Base-by-base conservation (phyloP, 1,140 invertebrate genomes). In the Chironomus striatipennis region DNA sequence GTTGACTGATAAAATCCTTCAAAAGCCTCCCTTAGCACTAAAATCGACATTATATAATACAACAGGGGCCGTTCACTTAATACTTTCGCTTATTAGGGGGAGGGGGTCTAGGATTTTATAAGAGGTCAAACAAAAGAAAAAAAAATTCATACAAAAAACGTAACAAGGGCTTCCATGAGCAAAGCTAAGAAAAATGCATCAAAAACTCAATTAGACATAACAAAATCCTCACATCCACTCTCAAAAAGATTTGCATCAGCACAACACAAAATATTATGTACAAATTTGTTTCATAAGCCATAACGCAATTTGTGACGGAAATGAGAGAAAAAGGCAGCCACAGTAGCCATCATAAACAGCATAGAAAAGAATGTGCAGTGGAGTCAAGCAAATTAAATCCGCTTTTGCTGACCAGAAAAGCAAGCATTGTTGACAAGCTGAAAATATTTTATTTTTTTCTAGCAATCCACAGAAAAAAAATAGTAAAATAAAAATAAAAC, bases 251-350 rank as follows among this genome's bases (percentile, higher is more conserved):
- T n/a, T n/a, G 5, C 24, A 34, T 34, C 24, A 2, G 24, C 24
- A 34, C 24, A 2, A 34, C 24, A 34, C 47, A 57, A n/a, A 57
- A n/a, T n/a, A 15, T n/a, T 10, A 57, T 57, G 47, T n/a, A 57
- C 12, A 57, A 57, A 57, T 15, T 57, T 34, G 24, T n/a, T 57
- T 57, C 47, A 57, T 15, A 57, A 57, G n/a, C 47, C 47, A 57
- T 57, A 57, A 57, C 47, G 47, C 47, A 57, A 57, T 57, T 57
- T 57, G 47, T 57, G 47, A 57, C 47, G 47, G 47, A 57, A 57
- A 57, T 57, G 47, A 57, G 12, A 57, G 47, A 57, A 57, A 57
- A 57, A 57, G 24, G 47, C 47, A 57, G 12, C 47, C 47, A 57
- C 12, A 57, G 24, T 34, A 34, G 24, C 24, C 24, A 34, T 34